Percentiles rank a stretch among this genome's conserved stretches.
phyloP scores from a whole-genome alignment of 2,113 vertebrate genomes.

The Myodes glareolus region DNA sequence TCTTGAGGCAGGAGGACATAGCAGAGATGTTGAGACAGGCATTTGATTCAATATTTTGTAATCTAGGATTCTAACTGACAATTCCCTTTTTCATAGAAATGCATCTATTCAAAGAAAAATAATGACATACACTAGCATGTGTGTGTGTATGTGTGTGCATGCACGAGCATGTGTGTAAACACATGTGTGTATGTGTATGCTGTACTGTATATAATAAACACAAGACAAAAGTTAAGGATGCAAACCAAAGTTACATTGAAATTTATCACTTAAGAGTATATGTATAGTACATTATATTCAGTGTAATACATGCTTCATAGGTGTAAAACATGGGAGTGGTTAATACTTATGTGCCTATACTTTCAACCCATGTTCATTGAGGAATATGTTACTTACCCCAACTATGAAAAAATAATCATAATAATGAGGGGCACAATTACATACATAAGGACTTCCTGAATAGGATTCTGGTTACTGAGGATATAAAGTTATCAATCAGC shows the following conservation, averaged over 20 bases:
- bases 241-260: background rate
- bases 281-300: background rate
- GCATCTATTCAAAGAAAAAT: background rate
- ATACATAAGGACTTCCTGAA: background rate
- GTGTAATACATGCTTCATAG: background rate
- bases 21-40: background rate
- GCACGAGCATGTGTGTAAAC: rapidly evolving
- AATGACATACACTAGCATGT: background rate
- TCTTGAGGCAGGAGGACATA: background rate
- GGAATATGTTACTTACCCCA: background rate
- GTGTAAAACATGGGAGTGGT: background rate
- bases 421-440: background rate
- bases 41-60: background rate
- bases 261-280: background rate
- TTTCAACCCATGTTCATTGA: background rate
- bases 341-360: no score
- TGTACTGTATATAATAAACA: background rate
- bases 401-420: background rate
- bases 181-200: background rate
- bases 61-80: background rate
- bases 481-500: no score
- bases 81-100: background rate
- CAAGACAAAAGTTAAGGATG: background rate
- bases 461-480: background rate
- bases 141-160: background rate